phyloP scores from a whole-genome alignment of 2,797 vertebrate genomes.

The Danio albolineatus region DNA sequence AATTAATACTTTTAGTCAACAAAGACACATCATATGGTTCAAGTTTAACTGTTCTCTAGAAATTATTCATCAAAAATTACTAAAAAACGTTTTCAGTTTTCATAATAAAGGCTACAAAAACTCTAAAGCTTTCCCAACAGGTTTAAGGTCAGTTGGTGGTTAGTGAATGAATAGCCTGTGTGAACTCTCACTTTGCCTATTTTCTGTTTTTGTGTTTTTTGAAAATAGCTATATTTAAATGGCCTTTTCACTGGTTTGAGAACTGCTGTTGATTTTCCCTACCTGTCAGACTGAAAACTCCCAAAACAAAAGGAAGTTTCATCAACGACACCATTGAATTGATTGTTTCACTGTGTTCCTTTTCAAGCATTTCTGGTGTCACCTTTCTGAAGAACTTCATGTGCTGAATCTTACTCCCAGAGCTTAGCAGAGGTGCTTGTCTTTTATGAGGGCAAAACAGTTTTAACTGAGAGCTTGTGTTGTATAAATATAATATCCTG shows the following conservation, averaged over 20 bases:
- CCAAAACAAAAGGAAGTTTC: neutral
- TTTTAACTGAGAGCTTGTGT: slow-evolving; percentile 39
- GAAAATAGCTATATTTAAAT: neutral
- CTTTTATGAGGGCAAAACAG: slow-evolving; percentile 16
- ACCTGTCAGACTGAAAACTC: neutral
- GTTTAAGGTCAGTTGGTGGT: too few relatives aligned
- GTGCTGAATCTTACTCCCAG: neutral
- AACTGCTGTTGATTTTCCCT: neutral
- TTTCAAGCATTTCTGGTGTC: neutral
- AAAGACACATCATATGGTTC: too few relatives aligned
- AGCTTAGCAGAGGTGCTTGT: neutral
- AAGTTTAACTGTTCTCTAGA: neutral
- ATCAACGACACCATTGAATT: neutral
- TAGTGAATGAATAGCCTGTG: too few relatives aligned
- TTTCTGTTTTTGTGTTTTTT: neutral
- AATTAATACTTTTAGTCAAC: neutral
- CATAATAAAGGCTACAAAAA: neutral
- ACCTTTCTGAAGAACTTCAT: neutral
- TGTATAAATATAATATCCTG: slow-evolving; percentile 31
- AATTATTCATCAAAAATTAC: neutral
- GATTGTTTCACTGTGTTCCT: neutral
- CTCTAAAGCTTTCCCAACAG: neutral
- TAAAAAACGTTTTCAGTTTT: neutral
- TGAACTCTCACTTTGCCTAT: neutral
- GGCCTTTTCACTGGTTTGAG: slow-evolving; percentile 15